Evolutionary conservation across 2,888 invertebrate genomes (phyloP).

Genomic region (Eristalis tenax): DNA sequence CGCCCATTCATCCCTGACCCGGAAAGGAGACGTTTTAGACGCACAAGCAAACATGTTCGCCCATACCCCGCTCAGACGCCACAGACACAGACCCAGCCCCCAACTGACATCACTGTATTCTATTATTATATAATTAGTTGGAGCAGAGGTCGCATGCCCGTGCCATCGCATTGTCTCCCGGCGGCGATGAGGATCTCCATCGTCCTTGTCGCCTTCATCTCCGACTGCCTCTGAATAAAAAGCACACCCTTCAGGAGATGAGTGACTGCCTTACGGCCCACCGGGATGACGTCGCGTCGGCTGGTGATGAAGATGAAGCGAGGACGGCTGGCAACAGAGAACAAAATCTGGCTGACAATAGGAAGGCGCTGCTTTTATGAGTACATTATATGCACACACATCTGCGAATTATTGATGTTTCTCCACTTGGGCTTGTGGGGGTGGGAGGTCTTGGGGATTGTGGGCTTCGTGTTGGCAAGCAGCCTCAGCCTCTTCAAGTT

Average conservation of each 20-base stretch:
- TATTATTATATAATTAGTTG: slow-evolving; percentile 35
- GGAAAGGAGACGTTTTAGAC: slow-evolving; percentile 25
- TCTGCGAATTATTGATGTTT: slow-evolving; percentile 28
- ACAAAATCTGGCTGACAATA: slow-evolving; percentile 11
- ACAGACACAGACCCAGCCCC: not conserved
- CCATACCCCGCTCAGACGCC: not conserved
- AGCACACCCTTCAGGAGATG: not conserved
- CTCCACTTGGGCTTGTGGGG: not conserved
- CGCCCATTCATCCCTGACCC: slow-evolving; percentile 62
- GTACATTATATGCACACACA: slow-evolving; percentile 5
- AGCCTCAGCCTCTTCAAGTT: not conserved
- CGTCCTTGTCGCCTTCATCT: not conserved
- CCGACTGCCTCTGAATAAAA: not conserved
- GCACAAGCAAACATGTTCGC: not conserved
- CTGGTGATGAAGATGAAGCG: slow-evolving; percentile 19
- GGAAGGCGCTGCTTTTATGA: slow-evolving; percentile 11
- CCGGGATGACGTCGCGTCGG: not conserved
- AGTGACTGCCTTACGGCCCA: not conserved
- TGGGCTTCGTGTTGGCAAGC: not conserved
- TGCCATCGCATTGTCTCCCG: not conserved
- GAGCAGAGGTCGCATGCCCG: not conserved
- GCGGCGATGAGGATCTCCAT: not conserved
- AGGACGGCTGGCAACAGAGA: slow-evolving; percentile 18
- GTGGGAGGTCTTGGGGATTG: not conserved
- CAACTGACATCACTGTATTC: not conserved